phyloP scores from a whole-genome alignment of 2,113 vertebrate genomes.

The Ceuthmochares aereus region DNA sequence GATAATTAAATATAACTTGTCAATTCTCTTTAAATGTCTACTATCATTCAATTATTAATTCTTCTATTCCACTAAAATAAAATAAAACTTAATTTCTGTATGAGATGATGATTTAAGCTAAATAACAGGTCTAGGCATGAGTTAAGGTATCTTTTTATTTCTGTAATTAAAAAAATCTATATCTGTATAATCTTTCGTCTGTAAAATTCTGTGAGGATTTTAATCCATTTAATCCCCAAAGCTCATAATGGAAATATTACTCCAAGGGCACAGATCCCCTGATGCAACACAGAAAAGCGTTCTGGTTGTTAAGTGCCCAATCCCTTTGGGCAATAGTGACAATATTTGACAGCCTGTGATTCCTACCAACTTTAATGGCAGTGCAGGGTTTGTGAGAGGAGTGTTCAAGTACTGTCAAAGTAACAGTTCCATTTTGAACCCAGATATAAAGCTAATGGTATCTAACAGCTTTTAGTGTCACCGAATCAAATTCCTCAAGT shows the following conservation, averaged over 20 bases:
- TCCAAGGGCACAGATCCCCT: not conserved
- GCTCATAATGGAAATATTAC: not conserved
- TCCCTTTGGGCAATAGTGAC: not conserved
- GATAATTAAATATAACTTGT: constrained; percentile 20
- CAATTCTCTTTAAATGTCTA: not conserved
- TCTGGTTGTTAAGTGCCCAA: not conserved
- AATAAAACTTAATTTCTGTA: not conserved
- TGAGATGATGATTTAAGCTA: not conserved
- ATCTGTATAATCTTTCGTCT: not conserved
- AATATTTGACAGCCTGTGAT: constrained; percentile 3
- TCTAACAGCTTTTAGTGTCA: constrained; percentile 59
- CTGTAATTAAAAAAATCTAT: not conserved
- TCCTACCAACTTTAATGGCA: not conserved
- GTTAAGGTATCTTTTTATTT: not conserved
- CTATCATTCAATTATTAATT: not conserved
- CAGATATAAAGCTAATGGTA: constrained; percentile 59
- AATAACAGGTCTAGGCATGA: not conserved
- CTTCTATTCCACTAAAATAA: not conserved
- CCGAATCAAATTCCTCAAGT: constrained; percentile 68
- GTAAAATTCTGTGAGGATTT: not conserved
- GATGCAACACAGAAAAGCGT: not conserved
- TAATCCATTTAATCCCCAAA: not conserved
- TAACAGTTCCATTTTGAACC: constrained; percentile 23
- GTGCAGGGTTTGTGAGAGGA: not conserved
- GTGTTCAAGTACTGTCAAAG: not conserved